Percentiles rank a stretch among this genome's conserved stretches.
Conservation (phyloP, 2,888 invertebrate species). For the Malachius bipustulatus region DNA sequence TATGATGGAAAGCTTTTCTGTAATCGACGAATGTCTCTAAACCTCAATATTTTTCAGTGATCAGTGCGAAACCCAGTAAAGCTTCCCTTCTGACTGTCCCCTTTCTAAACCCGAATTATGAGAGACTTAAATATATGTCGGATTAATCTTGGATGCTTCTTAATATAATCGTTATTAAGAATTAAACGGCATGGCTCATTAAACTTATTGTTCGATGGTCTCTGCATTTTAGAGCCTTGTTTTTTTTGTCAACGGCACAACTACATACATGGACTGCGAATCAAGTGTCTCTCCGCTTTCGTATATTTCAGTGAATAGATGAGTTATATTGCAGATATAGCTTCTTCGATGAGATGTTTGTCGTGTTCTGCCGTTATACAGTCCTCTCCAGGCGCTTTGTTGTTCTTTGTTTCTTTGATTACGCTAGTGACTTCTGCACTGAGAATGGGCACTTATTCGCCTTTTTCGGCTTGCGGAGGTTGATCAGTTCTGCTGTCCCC, state of each 20-base stretch:
- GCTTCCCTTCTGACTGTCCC: slow-evolving; percentile 7
- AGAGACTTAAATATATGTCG: slow-evolving; percentile 2
- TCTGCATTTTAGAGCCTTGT: slow-evolving; percentile 12
- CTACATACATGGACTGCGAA: slow-evolving; percentile 11
- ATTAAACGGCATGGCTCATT: slow-evolving; percentile 13
- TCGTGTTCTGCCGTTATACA: slow-evolving; percentile 12
- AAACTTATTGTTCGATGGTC: no score
- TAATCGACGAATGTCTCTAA: slow-evolving; percentile 7
- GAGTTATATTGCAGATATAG: slow-evolving; percentile 10
- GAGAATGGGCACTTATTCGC: slow-evolving; percentile 10
- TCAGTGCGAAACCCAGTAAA: slow-evolving; percentile 8
- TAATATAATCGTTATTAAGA: slow-evolving; percentile 7
- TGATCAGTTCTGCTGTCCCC: slow-evolving; percentile 5
- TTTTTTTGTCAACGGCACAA: slow-evolving; percentile 15
- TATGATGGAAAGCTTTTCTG: slow-evolving; percentile 7
- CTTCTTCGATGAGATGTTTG: slow-evolving; percentile 15
- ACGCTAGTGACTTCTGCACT: slow-evolving; percentile 9
- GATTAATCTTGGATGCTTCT: neutral
- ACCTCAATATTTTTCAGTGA: neutral
- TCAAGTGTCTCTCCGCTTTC: slow-evolving; percentile 11
- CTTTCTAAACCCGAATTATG: slow-evolving; percentile 4
- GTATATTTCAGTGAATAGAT: slow-evolving; percentile 13
- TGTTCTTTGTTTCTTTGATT: slow-evolving; percentile 14
- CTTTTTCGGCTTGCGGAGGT: neutral
- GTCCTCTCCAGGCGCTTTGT: slow-evolving; percentile 15